A percentile compares a stretch with the other conserved stretches of the same genome.
Conservation (phyloP, 2,888 invertebrate genomes). For the Dasysyrphus albostriatus region DNA sequence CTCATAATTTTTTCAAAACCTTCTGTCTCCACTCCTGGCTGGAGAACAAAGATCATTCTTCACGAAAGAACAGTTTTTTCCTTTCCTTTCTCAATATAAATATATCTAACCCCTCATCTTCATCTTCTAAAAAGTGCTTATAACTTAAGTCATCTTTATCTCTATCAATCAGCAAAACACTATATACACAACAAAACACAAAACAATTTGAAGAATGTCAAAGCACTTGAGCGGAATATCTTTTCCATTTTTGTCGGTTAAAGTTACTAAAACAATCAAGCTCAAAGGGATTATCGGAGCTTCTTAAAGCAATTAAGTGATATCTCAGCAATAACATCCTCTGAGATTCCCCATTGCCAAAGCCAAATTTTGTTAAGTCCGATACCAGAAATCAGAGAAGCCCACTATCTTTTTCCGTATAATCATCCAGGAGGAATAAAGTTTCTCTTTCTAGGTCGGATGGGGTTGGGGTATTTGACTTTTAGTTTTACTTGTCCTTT, state of each 20-base stretch:
- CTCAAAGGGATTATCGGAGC: constrained; percentile 57
- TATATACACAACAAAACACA: constrained; percentile 16
- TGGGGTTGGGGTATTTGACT: neutral
- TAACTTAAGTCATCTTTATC: constrained; percentile 44
- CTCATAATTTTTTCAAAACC: neutral
- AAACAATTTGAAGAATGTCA: constrained; percentile 54
- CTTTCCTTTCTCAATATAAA: neutral
- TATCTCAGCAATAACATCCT: constrained; percentile 37
- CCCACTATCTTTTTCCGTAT: neutral
- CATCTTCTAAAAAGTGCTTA: constrained; percentile 4
- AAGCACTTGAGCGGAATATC: constrained; percentile 36
- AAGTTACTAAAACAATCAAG: constrained; percentile 68
- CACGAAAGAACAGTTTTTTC: neutral
- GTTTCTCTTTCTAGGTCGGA: neutral
- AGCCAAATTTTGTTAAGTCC: neutral
- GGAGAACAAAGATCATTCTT: neutral
- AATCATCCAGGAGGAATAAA: neutral
- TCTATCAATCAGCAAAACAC: constrained; percentile 37
- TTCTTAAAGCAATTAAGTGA: constrained; percentile 19
- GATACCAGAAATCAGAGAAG: neutral
- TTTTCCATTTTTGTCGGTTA: constrained; percentile 22
- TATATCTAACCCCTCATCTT: neutral
- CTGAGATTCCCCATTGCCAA: neutral
- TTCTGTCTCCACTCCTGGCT: neutral
- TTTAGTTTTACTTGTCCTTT: neutral